A percentile compares a stretch with the other conserved stretches of the same genome.
Evolutionary conservation across 2,888 invertebrate genomes (phyloP).

Genomic region (Agrotis exclamationis): DNA sequence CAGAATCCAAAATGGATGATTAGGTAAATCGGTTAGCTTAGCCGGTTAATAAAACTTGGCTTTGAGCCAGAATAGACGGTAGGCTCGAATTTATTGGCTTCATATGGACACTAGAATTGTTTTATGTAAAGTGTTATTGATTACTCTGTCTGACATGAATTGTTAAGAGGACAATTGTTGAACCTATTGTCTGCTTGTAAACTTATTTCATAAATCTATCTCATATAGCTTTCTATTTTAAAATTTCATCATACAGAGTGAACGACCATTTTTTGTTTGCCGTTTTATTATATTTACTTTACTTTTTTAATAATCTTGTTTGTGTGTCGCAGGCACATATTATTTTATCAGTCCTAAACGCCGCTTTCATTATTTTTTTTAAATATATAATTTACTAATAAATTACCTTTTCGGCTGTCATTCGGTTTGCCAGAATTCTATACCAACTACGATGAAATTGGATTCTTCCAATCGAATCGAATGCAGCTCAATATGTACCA

Average conservation of each 20-base stretch:
- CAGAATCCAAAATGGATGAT: constrained; percentile 38
- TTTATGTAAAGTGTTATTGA: constrained; percentile 5
- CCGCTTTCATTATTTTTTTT: too few species aligned
- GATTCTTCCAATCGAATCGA: not conserved
- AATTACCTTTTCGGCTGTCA: not conserved
- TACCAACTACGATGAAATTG: not conserved
- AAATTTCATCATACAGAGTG: too few species aligned
- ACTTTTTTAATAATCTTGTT: too few species aligned
- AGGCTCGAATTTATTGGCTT: constrained; percentile 28
- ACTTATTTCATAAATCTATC: too few species aligned
- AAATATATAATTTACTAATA: too few species aligned
- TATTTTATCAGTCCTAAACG: too few species aligned
- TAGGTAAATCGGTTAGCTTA: constrained; percentile 23
- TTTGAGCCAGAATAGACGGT: constrained; percentile 19
- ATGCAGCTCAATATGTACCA: not conserved
- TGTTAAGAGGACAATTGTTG: not conserved
- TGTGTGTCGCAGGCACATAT: too few species aligned
- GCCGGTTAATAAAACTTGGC: constrained; percentile 33
- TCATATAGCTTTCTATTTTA: too few species aligned
- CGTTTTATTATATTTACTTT: too few species aligned
- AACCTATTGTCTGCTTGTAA: not conserved
- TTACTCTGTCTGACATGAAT: not conserved
- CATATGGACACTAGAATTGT: constrained; percentile 17
- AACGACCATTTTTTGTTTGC: too few species aligned
- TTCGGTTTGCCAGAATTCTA: not conserved